Evolutionary conservation across 2,888 invertebrate species (phyloP).

Genomic region (Unio pictorum): DNA sequence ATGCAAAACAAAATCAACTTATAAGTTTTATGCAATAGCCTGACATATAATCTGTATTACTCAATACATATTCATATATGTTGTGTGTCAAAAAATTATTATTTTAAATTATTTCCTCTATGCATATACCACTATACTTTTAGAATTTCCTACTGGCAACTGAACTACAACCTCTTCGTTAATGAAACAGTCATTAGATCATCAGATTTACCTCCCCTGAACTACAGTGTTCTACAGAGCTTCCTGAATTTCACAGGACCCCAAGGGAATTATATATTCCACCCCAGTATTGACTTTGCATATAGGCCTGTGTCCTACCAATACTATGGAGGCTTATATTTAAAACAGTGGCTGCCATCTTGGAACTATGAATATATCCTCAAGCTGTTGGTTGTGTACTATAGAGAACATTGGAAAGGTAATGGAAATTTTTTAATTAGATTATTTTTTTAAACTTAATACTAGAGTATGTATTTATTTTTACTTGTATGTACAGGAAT

Average conservation of each 20-base stretch:
- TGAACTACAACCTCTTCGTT: slow-evolving; percentile 17
- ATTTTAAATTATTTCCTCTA: too few relatives aligned
- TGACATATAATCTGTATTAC: too few relatives aligned
- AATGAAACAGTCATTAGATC: slow-evolving; percentile 24
- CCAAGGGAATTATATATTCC: slow-evolving; percentile 13
- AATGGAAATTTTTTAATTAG: neutral
- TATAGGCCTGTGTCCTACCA: slow-evolving; percentile 16
- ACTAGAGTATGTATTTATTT: too few relatives aligned
- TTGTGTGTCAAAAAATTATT: too few relatives aligned
- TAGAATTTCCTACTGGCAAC: slow-evolving; percentile 21
- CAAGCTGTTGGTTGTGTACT: slow-evolving; percentile 17
- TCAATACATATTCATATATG: too few relatives aligned
- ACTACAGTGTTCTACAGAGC: slow-evolving; percentile 16
- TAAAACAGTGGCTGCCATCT: slow-evolving; percentile 35
- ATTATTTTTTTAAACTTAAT: too few relatives aligned
- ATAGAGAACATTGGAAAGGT: slow-evolving; percentile 18
- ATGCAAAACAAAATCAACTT: too few relatives aligned
- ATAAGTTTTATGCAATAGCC: too few relatives aligned
- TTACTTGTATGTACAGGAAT: too few relatives aligned
- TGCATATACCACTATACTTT: neutral
- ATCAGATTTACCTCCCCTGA: slow-evolving; percentile 10
- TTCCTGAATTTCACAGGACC: slow-evolving; percentile 19
- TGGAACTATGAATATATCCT: slow-evolving; percentile 26
- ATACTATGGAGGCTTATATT: slow-evolving; percentile 29
- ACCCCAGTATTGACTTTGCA: slow-evolving; percentile 2